phyloP scores from a whole-genome alignment of 2,888 invertebrate species.

The Xylota sylvarum region DNA sequence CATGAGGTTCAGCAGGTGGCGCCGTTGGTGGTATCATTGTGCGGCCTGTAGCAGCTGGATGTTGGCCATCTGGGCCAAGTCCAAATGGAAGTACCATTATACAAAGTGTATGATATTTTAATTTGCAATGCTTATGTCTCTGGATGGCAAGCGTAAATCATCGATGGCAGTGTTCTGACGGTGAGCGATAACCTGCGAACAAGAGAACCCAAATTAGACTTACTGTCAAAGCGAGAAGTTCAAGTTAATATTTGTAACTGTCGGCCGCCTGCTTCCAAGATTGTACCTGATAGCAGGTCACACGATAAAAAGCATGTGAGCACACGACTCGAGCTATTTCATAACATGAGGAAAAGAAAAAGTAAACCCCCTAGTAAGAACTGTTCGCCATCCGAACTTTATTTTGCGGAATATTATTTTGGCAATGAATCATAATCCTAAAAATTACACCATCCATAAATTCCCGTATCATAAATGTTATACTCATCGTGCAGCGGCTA shows the following conservation, averaged over 20 bases:
- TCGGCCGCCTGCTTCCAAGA: not conserved
- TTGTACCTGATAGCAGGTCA: slow-evolving; percentile 29
- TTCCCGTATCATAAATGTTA: not conserved
- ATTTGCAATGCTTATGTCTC: slow-evolving; percentile 20
- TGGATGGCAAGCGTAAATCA: slow-evolving; percentile 48
- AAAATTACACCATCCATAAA: not conserved
- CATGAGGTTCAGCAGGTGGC: slow-evolving; percentile 81
- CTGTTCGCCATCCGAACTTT: not conserved
- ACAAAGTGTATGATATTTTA: not conserved
- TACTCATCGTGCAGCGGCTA: not conserved
- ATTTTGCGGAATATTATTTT: not conserved
- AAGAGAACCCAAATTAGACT: slow-evolving; percentile 35
- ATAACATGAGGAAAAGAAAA: slow-evolving; percentile 2
- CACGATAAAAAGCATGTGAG: slow-evolving; percentile 9
- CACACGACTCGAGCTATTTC: not conserved
- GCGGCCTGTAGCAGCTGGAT: slow-evolving; percentile 79
- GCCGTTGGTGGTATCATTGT: slow-evolving; percentile 81
- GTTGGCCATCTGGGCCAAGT: slow-evolving; percentile 82
- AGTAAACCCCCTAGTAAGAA: not conserved
- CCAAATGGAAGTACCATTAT: slow-evolving; percentile 84
- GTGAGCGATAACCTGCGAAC: slow-evolving; percentile 54
- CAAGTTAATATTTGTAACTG: not conserved
- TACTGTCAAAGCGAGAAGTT: not conserved
- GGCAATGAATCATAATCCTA: slow-evolving; percentile 12
- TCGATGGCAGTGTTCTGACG: slow-evolving; percentile 65